Evolutionary conservation across 2,113 vertebrate genomes (phyloP), one percentile per base, ranked within the genome.

Genomic region (Pelecanoides urinatrix): DNA sequence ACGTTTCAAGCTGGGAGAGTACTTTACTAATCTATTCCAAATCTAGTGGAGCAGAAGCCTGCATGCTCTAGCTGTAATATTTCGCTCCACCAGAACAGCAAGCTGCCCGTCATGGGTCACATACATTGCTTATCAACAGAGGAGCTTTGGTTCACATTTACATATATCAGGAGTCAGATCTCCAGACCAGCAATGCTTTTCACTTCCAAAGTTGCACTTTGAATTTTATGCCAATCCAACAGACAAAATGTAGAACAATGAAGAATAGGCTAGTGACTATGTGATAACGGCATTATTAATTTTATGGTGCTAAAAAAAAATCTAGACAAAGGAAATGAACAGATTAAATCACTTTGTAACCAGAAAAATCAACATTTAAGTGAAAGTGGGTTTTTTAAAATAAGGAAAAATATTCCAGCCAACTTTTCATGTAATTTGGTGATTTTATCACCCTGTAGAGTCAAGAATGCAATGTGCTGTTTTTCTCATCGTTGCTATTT

Each of bases 51-150:
- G 95, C 97, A 97, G 81, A 97, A 95, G 86, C 49, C 88, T 95
- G 70, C 59, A 80, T 62, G 83, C 47, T 92, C 58, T n/a, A 52
- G 62, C 72, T 94, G 59, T 44, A 96, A 93, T 87, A 95, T 94
- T 97, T 95, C 52, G 85, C 56, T 92, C 94, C 90, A 84, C 75
- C 34, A 55, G 86, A 84, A 81, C 34, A 86, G 92, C 74, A 85
- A 93, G 96, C 87, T 98, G 97, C 81, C 96, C 4, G 34, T 95
- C 95, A 97, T 44, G 91, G 97, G 96, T 97, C 97, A 97, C 40
- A 65, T 59, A 81, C 55, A 61, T 73, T 66, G 67, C 21, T 63
- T 94, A 91, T 86, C 96, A 90, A 88, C 81, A 88, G 78, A 86
- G 62, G 10, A 75, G 79, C 11, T 9, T 15, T 36, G 63, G 66